A percentile compares a stretch with the other conserved stretches of the same genome.
These are phyloP conservation scores for Philaenus spumarius DNA, from an alignment of 1,140 invertebrate species.

Conservation along the genomic window DNA sequence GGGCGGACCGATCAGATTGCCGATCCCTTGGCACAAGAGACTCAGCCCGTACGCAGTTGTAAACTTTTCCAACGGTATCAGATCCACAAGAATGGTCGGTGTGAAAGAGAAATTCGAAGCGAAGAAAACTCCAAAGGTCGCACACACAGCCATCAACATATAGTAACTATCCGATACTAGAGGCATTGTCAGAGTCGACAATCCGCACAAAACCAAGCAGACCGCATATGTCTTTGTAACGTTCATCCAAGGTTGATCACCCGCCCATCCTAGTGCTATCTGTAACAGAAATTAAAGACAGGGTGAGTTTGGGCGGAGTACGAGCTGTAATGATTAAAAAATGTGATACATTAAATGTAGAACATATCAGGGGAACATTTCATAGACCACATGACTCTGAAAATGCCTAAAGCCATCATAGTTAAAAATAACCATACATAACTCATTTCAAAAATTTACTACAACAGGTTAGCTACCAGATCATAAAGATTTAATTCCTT, in stretches of 20 bases:
- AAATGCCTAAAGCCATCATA: too few relatives aligned
- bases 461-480: too few relatives aligned
- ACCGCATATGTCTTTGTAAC: conserved; percentile 71
- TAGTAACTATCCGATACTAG: conserved; percentile 54
- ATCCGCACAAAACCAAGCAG: conserved; percentile 68
- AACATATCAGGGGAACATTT: too few relatives aligned
- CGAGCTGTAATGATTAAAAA: too few relatives aligned
- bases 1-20: conserved; percentile 59
- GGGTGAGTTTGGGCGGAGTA: too few relatives aligned
- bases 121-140: conserved; percentile 74
- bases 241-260: conserved; percentile 81
- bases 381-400: too few relatives aligned
- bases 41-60: conserved; percentile 84
- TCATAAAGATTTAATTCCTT: too few relatives aligned
- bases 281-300: too few relatives aligned
- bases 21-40: conserved; percentile 75
- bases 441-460: too few relatives aligned
- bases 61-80: conserved; percentile 72
- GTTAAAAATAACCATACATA: too few relatives aligned
- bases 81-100: conserved; percentile 74
- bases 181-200: conserved; percentile 62
- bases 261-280: conserved; percentile 80
- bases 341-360: too few relatives aligned
- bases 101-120: conserved; percentile 83
- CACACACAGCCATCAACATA: conserved; percentile 41